Evolutionary conservation across 2,797 vertebrate species (phyloP).

Genomic region (Okamejei kenojei): DNA sequence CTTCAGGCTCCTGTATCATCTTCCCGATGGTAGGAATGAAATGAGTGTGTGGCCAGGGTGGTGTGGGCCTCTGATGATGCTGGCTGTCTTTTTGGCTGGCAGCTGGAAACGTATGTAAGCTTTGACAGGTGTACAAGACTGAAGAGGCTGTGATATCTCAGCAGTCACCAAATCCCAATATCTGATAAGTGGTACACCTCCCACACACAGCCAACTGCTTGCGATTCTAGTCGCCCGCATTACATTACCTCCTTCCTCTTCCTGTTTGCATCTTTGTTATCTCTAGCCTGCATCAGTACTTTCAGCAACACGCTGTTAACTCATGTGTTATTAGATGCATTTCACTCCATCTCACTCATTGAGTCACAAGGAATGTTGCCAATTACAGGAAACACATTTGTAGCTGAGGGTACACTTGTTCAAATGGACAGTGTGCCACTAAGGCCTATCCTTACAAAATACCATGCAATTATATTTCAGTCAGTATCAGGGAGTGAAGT

Average conservation of each 20-base stretch:
- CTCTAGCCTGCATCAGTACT: background rate
- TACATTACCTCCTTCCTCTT: background rate
- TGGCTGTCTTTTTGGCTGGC: too few species aligned
- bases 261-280: background rate
- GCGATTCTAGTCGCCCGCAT: background rate
- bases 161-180: background rate
- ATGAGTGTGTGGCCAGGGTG: too few species aligned
- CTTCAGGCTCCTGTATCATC: too few species aligned
- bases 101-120: background rate
- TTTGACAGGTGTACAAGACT: background rate
- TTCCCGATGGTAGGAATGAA: too few species aligned
- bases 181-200: background rate
- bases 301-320: background rate
- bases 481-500: background rate
- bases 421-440: too few species aligned
- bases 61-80: too few species aligned
- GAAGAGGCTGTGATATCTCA: background rate
- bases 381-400: background rate
- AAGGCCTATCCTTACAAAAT: too few species aligned
- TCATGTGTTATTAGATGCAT: too few species aligned
- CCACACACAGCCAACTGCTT: background rate
- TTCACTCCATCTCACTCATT: too few species aligned
- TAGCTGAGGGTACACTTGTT: background rate
- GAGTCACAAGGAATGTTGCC: too few species aligned
- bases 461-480: background rate